Evolutionary conservation across 2,888 invertebrate species (phyloP).

Genomic region (Lymantria monacha): DNA sequence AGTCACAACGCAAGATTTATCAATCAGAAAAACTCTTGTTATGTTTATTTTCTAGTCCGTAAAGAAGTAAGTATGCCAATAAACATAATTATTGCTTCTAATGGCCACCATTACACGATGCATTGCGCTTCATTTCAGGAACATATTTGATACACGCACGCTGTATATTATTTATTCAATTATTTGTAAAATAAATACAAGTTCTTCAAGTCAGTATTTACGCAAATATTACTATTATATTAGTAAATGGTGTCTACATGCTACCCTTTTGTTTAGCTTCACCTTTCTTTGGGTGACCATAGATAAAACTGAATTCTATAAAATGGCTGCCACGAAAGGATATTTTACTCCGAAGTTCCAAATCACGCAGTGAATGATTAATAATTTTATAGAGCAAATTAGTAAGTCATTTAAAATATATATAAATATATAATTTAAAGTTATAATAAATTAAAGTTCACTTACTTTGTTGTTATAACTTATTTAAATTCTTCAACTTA

Average conservation of each 20-base stretch:
- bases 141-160: constrained; percentile 48
- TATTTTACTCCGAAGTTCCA: constrained; percentile 42
- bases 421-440: too few species aligned
- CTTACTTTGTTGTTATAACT: too few species aligned
- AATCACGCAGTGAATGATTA: constrained; percentile 28
- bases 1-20: constrained; percentile 41
- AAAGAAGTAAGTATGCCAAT: constrained; percentile 78
- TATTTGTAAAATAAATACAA: constrained; percentile 44
- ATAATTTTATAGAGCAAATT: too few species aligned
- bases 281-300: constrained; percentile 78
- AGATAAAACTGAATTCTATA: constrained; percentile 69
- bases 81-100: constrained; percentile 80
- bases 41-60: constrained; percentile 64
- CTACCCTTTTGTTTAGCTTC: constrained; percentile 82
- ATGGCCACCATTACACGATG: constrained; percentile 83
- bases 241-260: constrained; percentile 77
- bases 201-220: constrained; percentile 49
- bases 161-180: constrained; percentile 49
- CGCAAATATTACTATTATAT: constrained; percentile 57
- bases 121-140: constrained; percentile 71
- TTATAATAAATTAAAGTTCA: too few species aligned
- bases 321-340: constrained; percentile 76
- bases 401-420: too few species aligned
- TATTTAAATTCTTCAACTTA: too few species aligned
- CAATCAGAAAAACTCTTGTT: constrained; percentile 43